Percentiles rank a stretch among this genome's conserved stretches.
Conservation (phyloP, 2,888 invertebrate species). For the Hydrotaea cyrtoneurina region DNA sequence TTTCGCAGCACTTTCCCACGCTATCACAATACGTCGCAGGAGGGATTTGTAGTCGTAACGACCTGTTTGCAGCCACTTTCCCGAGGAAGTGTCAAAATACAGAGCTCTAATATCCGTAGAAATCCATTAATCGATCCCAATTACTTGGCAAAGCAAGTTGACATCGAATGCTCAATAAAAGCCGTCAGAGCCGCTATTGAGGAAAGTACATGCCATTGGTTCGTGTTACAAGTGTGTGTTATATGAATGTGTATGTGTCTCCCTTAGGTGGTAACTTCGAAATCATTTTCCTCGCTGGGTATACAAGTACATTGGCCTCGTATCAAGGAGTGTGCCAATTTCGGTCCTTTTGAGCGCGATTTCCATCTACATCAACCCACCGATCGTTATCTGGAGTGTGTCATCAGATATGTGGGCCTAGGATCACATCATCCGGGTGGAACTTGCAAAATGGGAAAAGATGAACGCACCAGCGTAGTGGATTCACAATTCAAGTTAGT, state of each 20-base stretch:
- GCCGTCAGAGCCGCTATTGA: slow-evolving; percentile 84
- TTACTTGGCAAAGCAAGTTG: slow-evolving; percentile 85
- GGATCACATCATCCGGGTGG: slow-evolving; percentile 91
- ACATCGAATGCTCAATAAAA: slow-evolving; percentile 84
- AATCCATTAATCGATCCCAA: slow-evolving; percentile 88
- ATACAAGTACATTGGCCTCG: slow-evolving; percentile 86
- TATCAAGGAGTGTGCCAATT: slow-evolving; percentile 83
- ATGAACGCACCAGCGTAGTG: slow-evolving; percentile 83
- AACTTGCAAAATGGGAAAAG: slow-evolving; percentile 86
- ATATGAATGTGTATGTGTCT: slow-evolving; percentile 58
- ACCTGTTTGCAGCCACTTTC: slow-evolving; percentile 87
- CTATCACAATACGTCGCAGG: slow-evolving; percentile 84
- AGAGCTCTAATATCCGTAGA: slow-evolving; percentile 82
- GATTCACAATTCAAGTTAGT: slow-evolving; percentile 84
- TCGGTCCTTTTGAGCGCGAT: slow-evolving; percentile 82
- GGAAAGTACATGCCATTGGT: slow-evolving; percentile 55
- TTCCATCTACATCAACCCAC: slow-evolving; percentile 77
- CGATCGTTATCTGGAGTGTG: slow-evolving; percentile 84
- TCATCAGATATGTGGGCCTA: slow-evolving; percentile 84
- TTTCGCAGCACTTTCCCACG: slow-evolving; percentile 85
- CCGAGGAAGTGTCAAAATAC: slow-evolving; percentile 85
- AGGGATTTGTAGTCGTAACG: slow-evolving; percentile 86
- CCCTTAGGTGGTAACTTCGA: slow-evolving; percentile 80
- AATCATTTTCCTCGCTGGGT: slow-evolving; percentile 83
- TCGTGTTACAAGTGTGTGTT: background rate